Evolutionary conservation across 2,797 vertebrate species (phyloP), one percentile per base, ranked within the genome.

Genomic region (Melanotaenia boesemani): DNA sequence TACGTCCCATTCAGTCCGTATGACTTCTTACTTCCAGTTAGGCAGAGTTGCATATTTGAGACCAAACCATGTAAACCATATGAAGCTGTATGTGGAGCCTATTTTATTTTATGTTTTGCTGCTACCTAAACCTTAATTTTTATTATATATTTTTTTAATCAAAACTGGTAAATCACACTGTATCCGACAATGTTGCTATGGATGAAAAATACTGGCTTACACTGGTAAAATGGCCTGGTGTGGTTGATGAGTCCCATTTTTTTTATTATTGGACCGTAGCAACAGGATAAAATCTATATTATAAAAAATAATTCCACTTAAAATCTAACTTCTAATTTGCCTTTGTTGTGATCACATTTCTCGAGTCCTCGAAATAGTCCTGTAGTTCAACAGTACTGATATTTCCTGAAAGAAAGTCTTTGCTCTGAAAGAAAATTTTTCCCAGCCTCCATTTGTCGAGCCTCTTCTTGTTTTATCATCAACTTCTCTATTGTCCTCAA

Each of bases 171-270:
- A 52, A 60, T 64, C 64, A 70, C 7, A 87, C 52, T 44, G 50
- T 59, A 79, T 81, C 16, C 46, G 69, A 72, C 36, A 44, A 56
- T 34, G 68, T 76, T 67, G 74, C 44, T 82, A 52, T 79, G 64
- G 63, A 63, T 36, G 44, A 72, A 77, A 86, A 74, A 65, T 66
- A 36, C 83, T 91, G 90, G 86, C 89, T 91, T 92, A 88, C 72
- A 79, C 81, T 88, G 83, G 81, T 79, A 74, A 81, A 48, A 75
- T 76, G 16, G 81, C 64, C 77, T 48, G 56, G 58, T 46, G 41
- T 78, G 18, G 80, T 36, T 79, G 83, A 80, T 72, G 57, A 79
- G 79, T 88, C 81, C 83, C 76, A 28, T 26, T 26, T 28, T 28
- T 88, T 87, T 64, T 62, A 61, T 80, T 75, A 86, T 72, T 48